Percentiles rank a stretch among this genome's conserved stretches.
Evolutionary conservation across 2,797 vertebrate genomes (phyloP).

Genomic region (Spinus pinus): DNA sequence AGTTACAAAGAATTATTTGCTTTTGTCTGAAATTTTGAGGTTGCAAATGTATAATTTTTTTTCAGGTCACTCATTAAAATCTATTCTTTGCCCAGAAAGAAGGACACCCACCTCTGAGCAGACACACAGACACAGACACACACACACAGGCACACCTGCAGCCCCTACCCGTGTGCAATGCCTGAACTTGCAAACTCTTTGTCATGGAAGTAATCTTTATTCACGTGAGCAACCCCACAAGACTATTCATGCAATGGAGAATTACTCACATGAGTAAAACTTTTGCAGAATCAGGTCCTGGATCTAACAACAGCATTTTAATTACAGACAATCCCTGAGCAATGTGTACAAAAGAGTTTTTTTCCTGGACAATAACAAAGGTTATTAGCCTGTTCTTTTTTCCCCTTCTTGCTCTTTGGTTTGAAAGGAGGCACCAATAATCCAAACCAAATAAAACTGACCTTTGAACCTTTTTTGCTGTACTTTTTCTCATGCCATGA

Average conservation of each 20-base stretch:
- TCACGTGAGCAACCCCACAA: constrained; percentile 27
- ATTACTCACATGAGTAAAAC: constrained; percentile 61
- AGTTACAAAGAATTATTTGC: not conserved
- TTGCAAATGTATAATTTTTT: not conserved
- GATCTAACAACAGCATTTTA: constrained; percentile 70
- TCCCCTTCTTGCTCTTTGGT: constrained; percentile 71
- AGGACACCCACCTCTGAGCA: not conserved
- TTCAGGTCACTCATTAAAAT: not conserved
- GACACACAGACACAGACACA: not conserved
- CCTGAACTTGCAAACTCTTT: constrained; percentile 44
- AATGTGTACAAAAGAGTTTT: constrained; percentile 80
- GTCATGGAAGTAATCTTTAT: constrained; percentile 43
- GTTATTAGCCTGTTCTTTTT: constrained; percentile 82
- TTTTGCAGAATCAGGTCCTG: constrained; percentile 62
- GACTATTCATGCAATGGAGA: constrained; percentile 56
- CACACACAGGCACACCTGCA: not conserved
- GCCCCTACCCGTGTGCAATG: not conserved
- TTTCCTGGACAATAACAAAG: constrained; percentile 75
- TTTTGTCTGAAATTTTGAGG: not conserved
- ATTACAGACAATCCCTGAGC: constrained; percentile 69
- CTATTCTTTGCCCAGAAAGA: not conserved
- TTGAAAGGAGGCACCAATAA: constrained; percentile 79
- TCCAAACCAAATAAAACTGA: constrained; percentile 89
- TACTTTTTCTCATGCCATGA: constrained; percentile 88
- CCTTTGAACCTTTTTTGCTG: constrained; percentile 90